Base-by-base conservation (phyloP, 2,888 invertebrate species). In the Epistrophe grossulariae region DNA sequence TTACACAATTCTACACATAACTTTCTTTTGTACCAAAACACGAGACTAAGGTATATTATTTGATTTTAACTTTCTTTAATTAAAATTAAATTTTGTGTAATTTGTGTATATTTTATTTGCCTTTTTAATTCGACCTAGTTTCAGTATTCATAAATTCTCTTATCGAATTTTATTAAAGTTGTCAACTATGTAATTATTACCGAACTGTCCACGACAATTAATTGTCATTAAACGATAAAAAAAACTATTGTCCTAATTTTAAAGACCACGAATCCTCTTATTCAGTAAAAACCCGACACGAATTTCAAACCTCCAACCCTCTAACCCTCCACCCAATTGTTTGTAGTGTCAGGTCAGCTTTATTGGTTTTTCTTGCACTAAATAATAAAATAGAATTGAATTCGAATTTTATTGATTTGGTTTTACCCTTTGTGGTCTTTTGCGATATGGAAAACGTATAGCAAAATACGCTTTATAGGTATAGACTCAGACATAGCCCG, bases 391-490 rank as follows among this genome's bases (percentile, higher is more conserved):
- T 40, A 76, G 19, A 66, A 83, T 83, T 50, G 79, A 87, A 79
- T 71, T 83, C 71, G 55, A 50, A 79, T 50, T 55, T 70, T 87
- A 87, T 87, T 83, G 87, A 87, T 87, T 79, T 48, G 59, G 74
- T 45, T 60, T 81, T 73, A 81, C 81, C 81, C 59, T 60, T 71
- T 70, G 62, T 74, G 8, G 28, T 66, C 17, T 38, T 24, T 40
- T 52, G 38, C 19, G 60, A 83, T 48, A 70, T 83, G 73, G 68
- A 48, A 50, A 45, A 50, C 1, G 28, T 31, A 57, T 60, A 52
- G 40, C 19, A 74, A 74, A 82, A 43, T 83, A 55, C 62, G 52
- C 43, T 43, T 60, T 62, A 66, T 43, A n/a, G n/a, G n/a, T n/a
- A 24, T 64, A 76, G 48, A 66, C 76, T 59, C 40, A 52, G 52